Base-by-base conservation (phyloP, 2,113 vertebrate species). In the Saguinus imperator region DNA sequence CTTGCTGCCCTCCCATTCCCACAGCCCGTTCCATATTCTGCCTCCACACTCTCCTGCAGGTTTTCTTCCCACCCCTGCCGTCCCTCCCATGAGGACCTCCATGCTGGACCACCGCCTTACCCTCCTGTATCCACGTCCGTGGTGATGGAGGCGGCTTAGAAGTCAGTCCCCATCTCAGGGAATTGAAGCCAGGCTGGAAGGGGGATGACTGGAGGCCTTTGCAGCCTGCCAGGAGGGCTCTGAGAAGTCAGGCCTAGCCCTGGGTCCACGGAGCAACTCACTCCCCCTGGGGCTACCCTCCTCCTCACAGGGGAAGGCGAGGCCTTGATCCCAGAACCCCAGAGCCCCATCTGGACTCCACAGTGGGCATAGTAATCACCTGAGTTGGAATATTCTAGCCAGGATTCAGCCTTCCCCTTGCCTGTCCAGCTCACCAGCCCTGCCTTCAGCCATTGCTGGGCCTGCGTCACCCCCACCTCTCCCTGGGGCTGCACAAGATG, bases 41-140 rank as follows among this genome's bases (percentile, higher is more conserved):
- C 6, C 20, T 11, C 21, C 57, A 5, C 5, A 32, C 5, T 1
- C 17, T 4, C 3, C 73, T 20, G 73, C 57, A 3, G 0, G 12
- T 37, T 11, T 8, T 52, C 84, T 68, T 70, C 8, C 32, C 32
- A 64, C 3, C 14, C 29, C 40, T 57, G 20, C 40, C 25, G 13
- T 40, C 40, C 55, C 52, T 35, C 20, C 35, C 17, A 10, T 6
- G 16, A 8, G 21, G 12, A 2, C 52, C 12, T 3, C 73, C 87
- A 27, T 0, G 0, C 20, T 48, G 23, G 73, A 3, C 32, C 18
- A 9, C 18, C 17, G 32, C 37, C 72, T 61, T 23, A 70, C 17
- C 40, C 9, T 25, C 32, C 73, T 29, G 68, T 21, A 0, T 12
- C 55, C 29, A 3, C 11, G 1, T 7, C 3, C 3, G 35, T 48